Conservation (phyloP, 2,113 vertebrate species). For the Crotophaga sulcirostris region DNA sequence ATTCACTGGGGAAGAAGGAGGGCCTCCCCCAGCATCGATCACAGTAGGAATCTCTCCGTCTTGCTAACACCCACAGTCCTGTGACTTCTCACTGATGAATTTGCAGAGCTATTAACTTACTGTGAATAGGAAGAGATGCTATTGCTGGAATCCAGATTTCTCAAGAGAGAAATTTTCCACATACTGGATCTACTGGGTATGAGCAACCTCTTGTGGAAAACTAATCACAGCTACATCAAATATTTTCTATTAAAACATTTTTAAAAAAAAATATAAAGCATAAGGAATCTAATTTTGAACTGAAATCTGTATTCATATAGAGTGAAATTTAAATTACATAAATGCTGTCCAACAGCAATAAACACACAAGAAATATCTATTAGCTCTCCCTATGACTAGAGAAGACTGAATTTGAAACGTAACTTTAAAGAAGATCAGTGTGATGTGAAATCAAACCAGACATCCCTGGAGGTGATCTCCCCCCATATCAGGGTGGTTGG, state of each 20-base stretch:
- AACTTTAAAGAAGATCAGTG: neutral
- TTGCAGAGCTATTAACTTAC: neutral
- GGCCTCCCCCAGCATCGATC: fast-evolving
- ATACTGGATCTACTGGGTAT: neutral
- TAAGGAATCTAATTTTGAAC: neutral
- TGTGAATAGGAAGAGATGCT: neutral
- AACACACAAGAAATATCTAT: neutral
- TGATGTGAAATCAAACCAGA: neutral
- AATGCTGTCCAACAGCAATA: neutral
- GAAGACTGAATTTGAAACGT: neutral
- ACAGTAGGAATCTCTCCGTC: neutral
- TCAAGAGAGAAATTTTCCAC: neutral
- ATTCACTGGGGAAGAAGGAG: neutral
- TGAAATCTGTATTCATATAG: neutral
- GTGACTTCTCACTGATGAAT: neutral
- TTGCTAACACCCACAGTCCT: neutral
- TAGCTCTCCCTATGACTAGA: neutral
- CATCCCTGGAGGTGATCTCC: too few species aligned
- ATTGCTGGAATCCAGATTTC: neutral
- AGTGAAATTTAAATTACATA: neutral
- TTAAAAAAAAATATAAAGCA: neutral
- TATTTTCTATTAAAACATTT: neutral
- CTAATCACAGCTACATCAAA: neutral
- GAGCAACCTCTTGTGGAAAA: neutral
- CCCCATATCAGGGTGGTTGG: too few species aligned